Evolutionary conservation across 2,888 invertebrate species (phyloP).

Genomic region (Steinernema carpocapsae): DNA sequence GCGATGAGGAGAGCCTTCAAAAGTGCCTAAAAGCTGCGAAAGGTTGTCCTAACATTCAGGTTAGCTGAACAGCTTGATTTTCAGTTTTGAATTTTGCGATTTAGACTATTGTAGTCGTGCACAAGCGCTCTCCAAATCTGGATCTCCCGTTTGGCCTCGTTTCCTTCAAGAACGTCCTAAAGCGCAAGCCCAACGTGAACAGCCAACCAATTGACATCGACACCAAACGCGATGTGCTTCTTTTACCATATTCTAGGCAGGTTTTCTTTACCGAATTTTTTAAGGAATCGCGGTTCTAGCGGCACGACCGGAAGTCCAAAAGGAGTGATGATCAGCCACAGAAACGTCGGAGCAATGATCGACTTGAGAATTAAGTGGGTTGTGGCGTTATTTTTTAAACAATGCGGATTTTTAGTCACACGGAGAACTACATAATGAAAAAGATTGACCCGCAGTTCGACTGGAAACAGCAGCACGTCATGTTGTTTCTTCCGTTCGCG

Average conservation of each 20-base stretch:
- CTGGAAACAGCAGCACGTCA: constrained; percentile 49
- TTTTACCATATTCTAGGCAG: constrained; percentile 79
- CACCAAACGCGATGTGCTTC: constrained; percentile 74
- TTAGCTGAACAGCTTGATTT: background rate
- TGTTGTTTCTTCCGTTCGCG: too few relatives aligned
- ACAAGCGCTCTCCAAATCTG: too few relatives aligned
- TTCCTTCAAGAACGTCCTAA: background rate
- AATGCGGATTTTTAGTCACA: background rate
- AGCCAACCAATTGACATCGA: background rate
- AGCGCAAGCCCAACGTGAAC: background rate
- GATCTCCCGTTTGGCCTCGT: background rate
- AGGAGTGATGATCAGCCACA: background rate
- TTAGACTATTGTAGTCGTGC: background rate
- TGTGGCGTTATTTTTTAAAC: background rate
- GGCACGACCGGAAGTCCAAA: background rate
- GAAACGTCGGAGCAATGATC: background rate
- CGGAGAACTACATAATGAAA: background rate
- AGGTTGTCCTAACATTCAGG: background rate
- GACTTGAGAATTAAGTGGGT: too few relatives aligned
- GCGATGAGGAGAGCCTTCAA: background rate
- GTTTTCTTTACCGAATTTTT: background rate
- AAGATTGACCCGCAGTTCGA: constrained; percentile 34
- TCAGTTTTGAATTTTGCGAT: background rate
- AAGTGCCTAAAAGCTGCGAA: background rate
- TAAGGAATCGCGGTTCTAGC: background rate